phyloP scores from a whole-genome alignment of 2,888 invertebrate species.

The Disparrhopalites patrizii region DNA sequence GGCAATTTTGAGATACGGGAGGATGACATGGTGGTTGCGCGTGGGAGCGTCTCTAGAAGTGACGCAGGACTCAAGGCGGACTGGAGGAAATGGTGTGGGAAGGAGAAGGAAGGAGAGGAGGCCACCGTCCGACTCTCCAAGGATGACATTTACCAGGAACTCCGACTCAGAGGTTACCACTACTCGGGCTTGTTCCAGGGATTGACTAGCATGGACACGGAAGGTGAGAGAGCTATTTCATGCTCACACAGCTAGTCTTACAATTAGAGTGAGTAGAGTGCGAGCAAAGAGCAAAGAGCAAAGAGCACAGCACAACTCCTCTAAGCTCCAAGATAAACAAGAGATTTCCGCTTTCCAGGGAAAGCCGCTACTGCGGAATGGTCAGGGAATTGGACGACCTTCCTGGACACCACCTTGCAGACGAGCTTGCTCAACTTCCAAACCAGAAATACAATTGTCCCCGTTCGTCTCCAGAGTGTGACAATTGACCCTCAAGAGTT shows the following conservation, averaged over 20 bases:
- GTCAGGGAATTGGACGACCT: constrained; percentile 89
- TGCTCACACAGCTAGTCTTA: too few relatives aligned
- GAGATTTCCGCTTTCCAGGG: constrained; percentile 33
- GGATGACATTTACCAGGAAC: constrained; percentile 79
- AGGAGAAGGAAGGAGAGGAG: not conserved
- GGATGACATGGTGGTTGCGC: constrained; percentile 74
- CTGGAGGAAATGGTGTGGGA: not conserved
- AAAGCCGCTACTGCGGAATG: constrained; percentile 59
- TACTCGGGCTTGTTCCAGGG: constrained; percentile 78
- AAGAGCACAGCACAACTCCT: too few relatives aligned
- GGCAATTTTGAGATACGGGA: constrained; percentile 87
- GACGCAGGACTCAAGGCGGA: constrained; percentile 50
- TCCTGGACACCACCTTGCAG: constrained; percentile 93
- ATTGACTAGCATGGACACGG: constrained; percentile 68
- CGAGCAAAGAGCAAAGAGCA: too few relatives aligned
- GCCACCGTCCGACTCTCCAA: constrained; percentile 51
- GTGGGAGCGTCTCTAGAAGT: constrained; percentile 67
- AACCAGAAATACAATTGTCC: constrained; percentile 61
- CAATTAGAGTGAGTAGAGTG: too few relatives aligned
- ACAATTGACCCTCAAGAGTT: constrained; percentile 60
- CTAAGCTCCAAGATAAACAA: too few relatives aligned
- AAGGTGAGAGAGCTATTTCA: constrained; percentile 55
- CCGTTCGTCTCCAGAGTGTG: constrained; percentile 68
- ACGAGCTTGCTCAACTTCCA: constrained; percentile 8
- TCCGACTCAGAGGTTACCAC: constrained; percentile 79